phyloP scores from a whole-genome alignment of 2,797 vertebrate species.

The Chiloscyllium punctatum region DNA sequence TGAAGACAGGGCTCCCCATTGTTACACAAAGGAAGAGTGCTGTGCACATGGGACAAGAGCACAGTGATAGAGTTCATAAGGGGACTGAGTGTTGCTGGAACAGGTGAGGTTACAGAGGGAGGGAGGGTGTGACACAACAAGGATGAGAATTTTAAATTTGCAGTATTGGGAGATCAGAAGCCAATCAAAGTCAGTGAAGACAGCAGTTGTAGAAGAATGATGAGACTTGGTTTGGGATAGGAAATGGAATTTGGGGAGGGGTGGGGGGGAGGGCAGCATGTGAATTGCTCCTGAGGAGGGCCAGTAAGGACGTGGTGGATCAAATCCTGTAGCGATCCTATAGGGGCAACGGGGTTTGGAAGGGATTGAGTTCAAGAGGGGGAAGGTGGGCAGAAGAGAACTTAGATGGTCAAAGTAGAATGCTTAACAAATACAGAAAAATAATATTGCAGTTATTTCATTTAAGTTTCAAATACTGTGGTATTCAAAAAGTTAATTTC shows the following conservation, averaged over 20 bases:
- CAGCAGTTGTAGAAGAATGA: not conserved
- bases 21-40: not conserved
- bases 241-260: not conserved
- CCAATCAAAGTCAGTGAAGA: not conserved
- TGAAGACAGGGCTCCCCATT: not conserved
- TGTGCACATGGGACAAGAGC: no score
- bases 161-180: not conserved
- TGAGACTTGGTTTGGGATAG: not conserved
- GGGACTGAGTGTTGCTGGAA: no score
- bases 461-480: not conserved
- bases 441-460: not conserved
- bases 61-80: not conserved
- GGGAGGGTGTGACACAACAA: not conserved
- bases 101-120: not conserved
- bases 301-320: no score
- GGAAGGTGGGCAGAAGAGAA: not conserved
- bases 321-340: no score
- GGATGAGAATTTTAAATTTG: not conserved
- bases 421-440: not conserved
- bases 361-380: not conserved
- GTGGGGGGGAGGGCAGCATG: no score
- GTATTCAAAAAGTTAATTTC: conserved; percentile 38
- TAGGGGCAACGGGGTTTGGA: not conserved
- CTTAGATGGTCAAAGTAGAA: not conserved
- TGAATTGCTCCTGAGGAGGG: no score